phyloP scores from a whole-genome alignment of 2,888 invertebrate genomes.

The Heliconius ethilla region DNA sequence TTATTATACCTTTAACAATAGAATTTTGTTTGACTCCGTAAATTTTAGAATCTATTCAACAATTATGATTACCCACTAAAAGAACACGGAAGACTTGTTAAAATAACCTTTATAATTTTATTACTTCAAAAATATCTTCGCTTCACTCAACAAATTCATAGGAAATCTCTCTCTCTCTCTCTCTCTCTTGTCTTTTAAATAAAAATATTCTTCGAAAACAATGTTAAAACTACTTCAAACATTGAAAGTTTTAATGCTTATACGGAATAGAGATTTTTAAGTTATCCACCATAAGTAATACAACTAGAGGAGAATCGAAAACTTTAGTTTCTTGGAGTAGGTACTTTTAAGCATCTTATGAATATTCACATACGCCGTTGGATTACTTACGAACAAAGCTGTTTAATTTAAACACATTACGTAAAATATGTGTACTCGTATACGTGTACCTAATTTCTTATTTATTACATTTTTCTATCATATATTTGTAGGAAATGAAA shows the following conservation, averaged over 20 bases:
- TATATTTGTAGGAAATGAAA: too few relatives aligned
- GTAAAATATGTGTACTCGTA: slow-evolving; percentile 41
- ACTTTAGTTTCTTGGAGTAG: slow-evolving; percentile 53
- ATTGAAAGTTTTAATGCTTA: slow-evolving; percentile 34
- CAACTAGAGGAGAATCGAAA: slow-evolving; percentile 41
- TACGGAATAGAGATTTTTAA: slow-evolving; percentile 36
- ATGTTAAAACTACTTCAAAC: slow-evolving; percentile 15
- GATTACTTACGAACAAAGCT: slow-evolving; percentile 61
- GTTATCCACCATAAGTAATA: slow-evolving; percentile 39
- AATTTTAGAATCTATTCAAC: background rate
- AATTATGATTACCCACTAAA: background rate
- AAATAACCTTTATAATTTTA: slow-evolving; percentile 14
- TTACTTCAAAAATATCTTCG: background rate
- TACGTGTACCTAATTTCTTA: too few relatives aligned
- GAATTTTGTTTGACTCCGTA: background rate
- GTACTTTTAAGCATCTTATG: slow-evolving; percentile 57
- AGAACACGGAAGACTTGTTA: background rate
- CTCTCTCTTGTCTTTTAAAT: background rate
- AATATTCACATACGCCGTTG: slow-evolving; percentile 68
- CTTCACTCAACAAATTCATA: background rate
- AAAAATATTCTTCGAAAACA: slow-evolving; percentile 25
- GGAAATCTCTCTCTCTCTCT: slow-evolving; percentile 1
- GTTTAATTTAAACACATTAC: slow-evolving; percentile 61
- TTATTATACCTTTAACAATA: too few relatives aligned
- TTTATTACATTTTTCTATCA: too few relatives aligned